These are phyloP conservation scores for Mustela lutreola DNA, from an alignment of 2,113 vertebrate species.

Conservation along the genomic window DNA sequence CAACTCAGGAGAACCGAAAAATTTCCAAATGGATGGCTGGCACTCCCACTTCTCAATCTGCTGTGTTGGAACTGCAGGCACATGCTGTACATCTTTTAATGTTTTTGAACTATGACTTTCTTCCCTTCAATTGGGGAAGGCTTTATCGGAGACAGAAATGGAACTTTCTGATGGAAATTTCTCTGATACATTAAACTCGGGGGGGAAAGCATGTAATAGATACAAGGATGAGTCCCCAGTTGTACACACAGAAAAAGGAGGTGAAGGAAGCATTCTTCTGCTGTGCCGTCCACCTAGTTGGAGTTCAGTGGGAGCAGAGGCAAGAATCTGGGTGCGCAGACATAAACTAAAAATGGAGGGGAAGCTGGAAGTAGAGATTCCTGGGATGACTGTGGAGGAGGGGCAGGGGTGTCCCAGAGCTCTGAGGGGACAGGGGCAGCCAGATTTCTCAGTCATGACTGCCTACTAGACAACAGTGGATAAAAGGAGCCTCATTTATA, in stretches of 20 bases:
- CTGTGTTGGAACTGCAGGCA: not conserved
- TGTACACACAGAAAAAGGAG: not conserved
- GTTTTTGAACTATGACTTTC: not conserved
- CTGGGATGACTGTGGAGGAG: fast-evolving
- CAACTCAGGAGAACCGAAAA: constrained; percentile 60
- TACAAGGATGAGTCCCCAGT: not conserved
- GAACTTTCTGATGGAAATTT: constrained; percentile 5
- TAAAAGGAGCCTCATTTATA: constrained; percentile 1
- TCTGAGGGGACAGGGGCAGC: not conserved
- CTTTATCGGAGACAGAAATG: not conserved
- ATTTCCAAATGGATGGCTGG: not conserved
- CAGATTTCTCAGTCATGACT: not conserved
- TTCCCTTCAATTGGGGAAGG: not conserved
- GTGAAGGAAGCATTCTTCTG: not conserved
- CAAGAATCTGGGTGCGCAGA: not conserved
- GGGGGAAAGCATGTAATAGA: not conserved
- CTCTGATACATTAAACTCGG: not conserved
- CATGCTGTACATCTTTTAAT: not conserved
- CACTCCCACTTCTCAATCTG: not conserved
- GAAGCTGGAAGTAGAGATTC: not conserved
- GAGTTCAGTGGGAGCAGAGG: not conserved
- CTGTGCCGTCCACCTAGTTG: not conserved
- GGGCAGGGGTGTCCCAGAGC: no score
- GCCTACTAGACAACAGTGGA: not conserved
- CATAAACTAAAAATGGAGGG: not conserved